Conservation (phyloP, 2,797 vertebrate genomes). For the Tragelaphus eurycerus region DNA sequence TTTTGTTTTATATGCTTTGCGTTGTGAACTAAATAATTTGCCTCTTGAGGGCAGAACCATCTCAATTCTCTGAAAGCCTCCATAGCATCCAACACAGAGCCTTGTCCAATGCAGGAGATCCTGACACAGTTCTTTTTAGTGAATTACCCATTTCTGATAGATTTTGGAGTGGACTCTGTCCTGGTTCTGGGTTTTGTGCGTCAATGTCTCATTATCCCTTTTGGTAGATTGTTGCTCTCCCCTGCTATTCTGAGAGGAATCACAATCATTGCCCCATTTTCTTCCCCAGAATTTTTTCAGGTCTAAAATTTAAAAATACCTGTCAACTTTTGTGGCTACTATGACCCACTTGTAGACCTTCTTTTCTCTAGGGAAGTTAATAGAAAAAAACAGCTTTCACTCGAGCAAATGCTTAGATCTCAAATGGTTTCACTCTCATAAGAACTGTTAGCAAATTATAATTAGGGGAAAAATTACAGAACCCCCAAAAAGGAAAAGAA, state of each 20-base stretch:
- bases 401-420: not conserved
- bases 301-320: not conserved
- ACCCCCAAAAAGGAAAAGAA: not conserved
- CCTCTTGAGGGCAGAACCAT: not conserved
- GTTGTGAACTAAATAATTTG: not conserved
- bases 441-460: constrained; percentile 18
- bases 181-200: not conserved
- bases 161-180: not conserved
- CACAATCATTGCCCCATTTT: not conserved
- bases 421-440: not conserved
- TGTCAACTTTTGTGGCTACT: not conserved
- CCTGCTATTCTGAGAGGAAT: not conserved
- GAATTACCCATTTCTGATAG: not conserved
- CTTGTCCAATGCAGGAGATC: not conserved
- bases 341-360: not conserved
- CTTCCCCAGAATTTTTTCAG: not conserved
- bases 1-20: not conserved
- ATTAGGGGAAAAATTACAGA: not conserved
- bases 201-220: not conserved
- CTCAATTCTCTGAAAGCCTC: not conserved
- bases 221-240: not conserved
- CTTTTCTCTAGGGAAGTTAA: not conserved
- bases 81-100: too few species aligned
- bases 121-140: not conserved
- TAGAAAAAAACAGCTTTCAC: not conserved